Evolutionary conservation across 2,888 invertebrate species (phyloP).

Genomic region (Aproaerema taeniolella): DNA sequence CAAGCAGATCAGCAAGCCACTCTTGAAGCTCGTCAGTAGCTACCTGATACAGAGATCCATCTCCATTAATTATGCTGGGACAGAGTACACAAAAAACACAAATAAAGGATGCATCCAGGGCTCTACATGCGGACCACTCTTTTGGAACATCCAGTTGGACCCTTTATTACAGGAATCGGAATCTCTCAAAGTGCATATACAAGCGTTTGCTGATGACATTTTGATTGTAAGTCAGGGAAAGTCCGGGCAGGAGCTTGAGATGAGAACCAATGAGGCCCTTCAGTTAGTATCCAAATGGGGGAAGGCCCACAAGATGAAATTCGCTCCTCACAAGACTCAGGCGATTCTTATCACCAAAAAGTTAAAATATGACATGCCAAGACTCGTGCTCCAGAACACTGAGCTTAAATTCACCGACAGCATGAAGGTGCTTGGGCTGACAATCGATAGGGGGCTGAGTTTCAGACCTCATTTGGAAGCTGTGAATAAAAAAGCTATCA

Average conservation of each 20-base stretch:
- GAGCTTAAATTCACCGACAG: neutral
- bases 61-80: neutral
- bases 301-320: neutral
- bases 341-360: neutral
- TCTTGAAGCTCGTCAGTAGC: too few relatives aligned
- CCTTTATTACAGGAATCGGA: neutral
- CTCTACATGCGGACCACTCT: neutral
- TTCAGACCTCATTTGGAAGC: neutral
- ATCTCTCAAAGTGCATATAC: neutral
- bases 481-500: neutral
- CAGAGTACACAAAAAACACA: neutral
- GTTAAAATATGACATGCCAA: slow-evolving; percentile 1
- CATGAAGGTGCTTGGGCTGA: neutral
- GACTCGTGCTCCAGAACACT: neutral
- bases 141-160: neutral
- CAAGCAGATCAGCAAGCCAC: too few relatives aligned
- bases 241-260: neutral
- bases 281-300: slow-evolving; percentile 4
- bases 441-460: neutral
- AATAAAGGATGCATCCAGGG: slow-evolving; percentile 1
- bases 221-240: neutral
- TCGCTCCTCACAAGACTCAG: neutral
- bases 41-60: slow-evolving; percentile 5
- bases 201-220: slow-evolving; percentile 3
- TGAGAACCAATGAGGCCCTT: neutral